Evolutionary conservation across 2,113 vertebrate species (phyloP), one percentile per base, ranked within the genome.

Genomic region (Australoheros scitulus): DNA sequence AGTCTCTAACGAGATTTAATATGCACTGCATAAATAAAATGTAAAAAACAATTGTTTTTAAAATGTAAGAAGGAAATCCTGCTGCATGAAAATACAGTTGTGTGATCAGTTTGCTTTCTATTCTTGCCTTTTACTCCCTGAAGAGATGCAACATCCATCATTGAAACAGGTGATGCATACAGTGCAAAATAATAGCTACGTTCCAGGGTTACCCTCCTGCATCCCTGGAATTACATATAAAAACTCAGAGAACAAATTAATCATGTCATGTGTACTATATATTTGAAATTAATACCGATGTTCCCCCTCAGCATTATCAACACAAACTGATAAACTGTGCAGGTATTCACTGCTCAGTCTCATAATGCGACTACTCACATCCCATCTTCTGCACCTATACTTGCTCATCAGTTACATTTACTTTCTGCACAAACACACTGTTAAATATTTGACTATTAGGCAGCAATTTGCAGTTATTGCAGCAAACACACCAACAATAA

Each of bases 101-200:
- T 85, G n/a, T 6, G 18, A 50, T 57, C 7, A 11, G 4, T 0
- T 61, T 52, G 17, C 32, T 60, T 32, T 13, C 7, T 59, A 36
- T 77, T 75, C 60, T 22, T 20, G 6, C 5, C 14, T 2, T 43
- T 85, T 13, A 4, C 26, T 55, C 5, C 4, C 8, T 1, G 20
- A 50, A 72, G 22, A 77, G 18, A 68, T 38, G 61, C 32, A 22
- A 6, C 38, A 36, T 32, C 77, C 50, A 26, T 5, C 13, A 13
- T 18, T 74, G 61, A 38, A 70, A 15, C 36, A 4, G 10, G 52
- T 17, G 32, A 74, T 52, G 81, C 41, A 74, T 18, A 77, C 81
- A 80, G 83, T 88, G 81, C 78, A 87, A 76, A 64, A 50, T 17
- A 68, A 63, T 17, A 56, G 87, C 85, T 92, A 82, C 88, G 52